Base-by-base conservation (phyloP, 2,888 invertebrate species). In the Galeopsomyia nigrocyanea region DNA sequence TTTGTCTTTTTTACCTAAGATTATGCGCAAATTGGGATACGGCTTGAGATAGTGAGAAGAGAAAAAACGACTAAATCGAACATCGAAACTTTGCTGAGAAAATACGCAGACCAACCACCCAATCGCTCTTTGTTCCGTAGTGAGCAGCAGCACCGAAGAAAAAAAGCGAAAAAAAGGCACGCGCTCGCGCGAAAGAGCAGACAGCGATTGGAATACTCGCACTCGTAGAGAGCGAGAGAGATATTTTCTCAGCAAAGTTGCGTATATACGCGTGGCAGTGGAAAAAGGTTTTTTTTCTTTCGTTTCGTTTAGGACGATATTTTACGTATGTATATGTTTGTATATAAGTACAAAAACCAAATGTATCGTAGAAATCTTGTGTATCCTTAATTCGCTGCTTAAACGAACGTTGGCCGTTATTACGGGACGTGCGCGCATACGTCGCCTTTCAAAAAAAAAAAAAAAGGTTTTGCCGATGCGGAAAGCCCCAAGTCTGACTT, bases 401-500 rank as follows among this genome's bases (percentile, higher is more conserved):
- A 62, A 63, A 75, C 62, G 66, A 69, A 69, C 39, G n/a, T 7
- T 39, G 39, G 39, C 39, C 39, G 39, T 39, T 39, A 39, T 39
- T 39, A 39, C 13, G 13, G 39, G 39, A 39, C 39, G 10, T 13
- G 10, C 39, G 39, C 39, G 39, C 39, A 13, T 13, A 39, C 13
- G 39, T 39, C 39, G 39, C 39, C 39, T 39, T 39, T 39, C 5
- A 39, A 10, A 39, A 39, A 39, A n/a, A n/a, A n/a, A n/a, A n/a
- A n/a, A n/a, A n/a, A n/a, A n/a, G 22, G n/a, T 14, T 19, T 3
- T 19, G 22, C 46, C n/a, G 47, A 51, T 58, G 62, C 55, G 74
- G 67, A 71, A 55, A 51, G 68, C 68, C 77, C 79, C 78, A 79
- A 80, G 80, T 82, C 82, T 83, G 84, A 84, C 85, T 85, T 81